Percentiles rank a stretch among this genome's conserved stretches.
Conservation (phyloP, 2,113 vertebrate genomes). For the Erinaceus europaeus region DNA sequence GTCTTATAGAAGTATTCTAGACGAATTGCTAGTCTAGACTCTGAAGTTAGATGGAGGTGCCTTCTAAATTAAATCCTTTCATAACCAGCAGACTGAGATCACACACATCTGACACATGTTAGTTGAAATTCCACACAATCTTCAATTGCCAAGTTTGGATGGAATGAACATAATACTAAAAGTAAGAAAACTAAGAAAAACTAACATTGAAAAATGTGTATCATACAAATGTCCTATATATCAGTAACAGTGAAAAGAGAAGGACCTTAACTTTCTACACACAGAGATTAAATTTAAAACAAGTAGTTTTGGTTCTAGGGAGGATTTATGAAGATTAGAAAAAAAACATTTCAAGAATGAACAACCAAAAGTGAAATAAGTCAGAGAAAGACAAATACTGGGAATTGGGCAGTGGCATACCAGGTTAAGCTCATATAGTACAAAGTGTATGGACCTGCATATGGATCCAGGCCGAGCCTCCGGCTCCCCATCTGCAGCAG, state of each 20-base stretch:
- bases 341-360: neutral
- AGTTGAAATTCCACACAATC: slow-evolving; percentile 65
- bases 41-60: slow-evolving; percentile 37
- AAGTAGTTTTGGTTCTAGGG: neutral
- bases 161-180: slow-evolving; percentile 29
- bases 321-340: neutral
- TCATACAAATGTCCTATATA: neutral
- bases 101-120: slow-evolving; percentile 72
- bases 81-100: slow-evolving; percentile 59
- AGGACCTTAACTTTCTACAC: neutral
- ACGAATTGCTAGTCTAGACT: slow-evolving; percentile 61
- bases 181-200: slow-evolving; percentile 47
- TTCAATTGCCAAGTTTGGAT: slow-evolving; percentile 52
- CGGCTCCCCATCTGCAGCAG: no score
- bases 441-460: no score
- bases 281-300: neutral
- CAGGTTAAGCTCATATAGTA: no score
- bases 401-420: neutral
- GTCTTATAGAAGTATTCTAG: slow-evolving; percentile 39
- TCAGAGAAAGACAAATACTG: neutral
- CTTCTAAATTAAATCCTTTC: slow-evolving; percentile 63
- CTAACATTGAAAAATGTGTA: slow-evolving; percentile 14
- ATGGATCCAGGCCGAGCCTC: no score
- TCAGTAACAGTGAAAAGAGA: neutral
- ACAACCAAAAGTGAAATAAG: neutral